Percentiles rank a stretch among this genome's conserved stretches.
phyloP scores from a whole-genome alignment of 2,797 vertebrate species.

The Enteromius afrohamiltoni region DNA sequence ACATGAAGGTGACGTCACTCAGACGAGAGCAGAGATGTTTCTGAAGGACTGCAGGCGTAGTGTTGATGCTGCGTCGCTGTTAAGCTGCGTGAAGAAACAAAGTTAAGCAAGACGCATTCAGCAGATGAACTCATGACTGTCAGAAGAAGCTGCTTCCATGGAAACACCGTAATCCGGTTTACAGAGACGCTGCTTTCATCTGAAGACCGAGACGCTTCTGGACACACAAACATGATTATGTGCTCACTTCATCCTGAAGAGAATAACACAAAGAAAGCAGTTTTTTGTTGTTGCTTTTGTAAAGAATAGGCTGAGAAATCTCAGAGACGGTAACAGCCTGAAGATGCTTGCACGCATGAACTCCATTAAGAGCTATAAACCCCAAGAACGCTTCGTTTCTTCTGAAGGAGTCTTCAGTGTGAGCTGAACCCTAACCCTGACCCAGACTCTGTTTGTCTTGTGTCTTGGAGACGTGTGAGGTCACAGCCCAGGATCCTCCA shows the following conservation, averaged over 20 bases:
- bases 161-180: neutral
- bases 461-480: neutral
- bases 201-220: neutral
- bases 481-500: neutral
- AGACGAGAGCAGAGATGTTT: neutral
- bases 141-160: slow-evolving; percentile 3
- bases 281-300: neutral
- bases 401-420: neutral
- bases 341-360: neutral
- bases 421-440: neutral
- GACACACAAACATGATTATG: neutral
- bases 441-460: neutral
- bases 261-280: neutral
- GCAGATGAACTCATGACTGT: neutral
- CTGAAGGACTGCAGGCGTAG: neutral
- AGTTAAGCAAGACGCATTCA: neutral
- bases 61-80: neutral
- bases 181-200: slow-evolving; percentile 5
- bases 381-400: neutral
- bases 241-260: neutral
- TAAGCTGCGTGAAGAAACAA: neutral
- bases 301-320: neutral
- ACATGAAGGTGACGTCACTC: neutral
- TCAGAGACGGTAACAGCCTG: neutral
- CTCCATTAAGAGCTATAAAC: neutral